Percentiles rank a stretch among this genome's conserved stretches.
Conservation (phyloP, 1,140 invertebrate genomes). For the Tyrophagus putrescentiae region DNA sequence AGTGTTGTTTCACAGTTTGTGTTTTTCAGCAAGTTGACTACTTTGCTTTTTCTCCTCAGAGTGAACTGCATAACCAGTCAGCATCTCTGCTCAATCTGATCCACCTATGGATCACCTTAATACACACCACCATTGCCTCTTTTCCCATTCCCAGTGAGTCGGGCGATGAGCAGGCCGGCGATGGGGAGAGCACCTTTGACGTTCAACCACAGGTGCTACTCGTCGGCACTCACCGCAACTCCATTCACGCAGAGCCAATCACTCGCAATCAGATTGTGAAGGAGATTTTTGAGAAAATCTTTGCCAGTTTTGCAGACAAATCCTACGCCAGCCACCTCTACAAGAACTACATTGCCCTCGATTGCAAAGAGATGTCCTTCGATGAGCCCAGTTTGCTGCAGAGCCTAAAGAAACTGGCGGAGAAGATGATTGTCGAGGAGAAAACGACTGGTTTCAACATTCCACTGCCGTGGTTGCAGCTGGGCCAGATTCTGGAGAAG, state of each 20-base stretch:
- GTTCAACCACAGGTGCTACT: constrained; percentile 20
- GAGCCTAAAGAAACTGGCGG: neutral
- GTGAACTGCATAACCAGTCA: constrained; percentile 15
- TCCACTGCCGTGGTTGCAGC: constrained; percentile 35
- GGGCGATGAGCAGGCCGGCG: neutral
- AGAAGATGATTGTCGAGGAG: constrained; percentile 13
- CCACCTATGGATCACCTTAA: constrained; percentile 26
- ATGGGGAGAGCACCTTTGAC: neutral
- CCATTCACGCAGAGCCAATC: constrained; percentile 19
- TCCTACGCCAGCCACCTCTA: constrained; percentile 14
- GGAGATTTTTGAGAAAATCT: constrained; percentile 20
- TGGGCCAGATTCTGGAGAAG: constrained; percentile 33
- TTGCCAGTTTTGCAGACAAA: constrained; percentile 14
- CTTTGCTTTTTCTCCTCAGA: constrained; percentile 3
- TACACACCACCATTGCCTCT: constrained; percentile 22
- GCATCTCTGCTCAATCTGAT: constrained; percentile 23
- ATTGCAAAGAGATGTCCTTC: constrained; percentile 18
- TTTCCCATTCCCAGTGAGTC: constrained; percentile 12
- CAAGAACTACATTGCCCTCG: constrained; percentile 16
- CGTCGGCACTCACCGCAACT: constrained; percentile 22
- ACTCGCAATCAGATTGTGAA: constrained; percentile 20
- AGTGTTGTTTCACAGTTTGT: neutral
- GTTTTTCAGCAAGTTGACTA: neutral
- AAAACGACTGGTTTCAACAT: constrained; percentile 28
- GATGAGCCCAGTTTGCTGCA: constrained; percentile 12